Percentiles rank a stretch among this genome's conserved stretches.
Evolutionary conservation across 2,113 vertebrate species (phyloP).

Genomic region (Ploceus nigricollis): DNA sequence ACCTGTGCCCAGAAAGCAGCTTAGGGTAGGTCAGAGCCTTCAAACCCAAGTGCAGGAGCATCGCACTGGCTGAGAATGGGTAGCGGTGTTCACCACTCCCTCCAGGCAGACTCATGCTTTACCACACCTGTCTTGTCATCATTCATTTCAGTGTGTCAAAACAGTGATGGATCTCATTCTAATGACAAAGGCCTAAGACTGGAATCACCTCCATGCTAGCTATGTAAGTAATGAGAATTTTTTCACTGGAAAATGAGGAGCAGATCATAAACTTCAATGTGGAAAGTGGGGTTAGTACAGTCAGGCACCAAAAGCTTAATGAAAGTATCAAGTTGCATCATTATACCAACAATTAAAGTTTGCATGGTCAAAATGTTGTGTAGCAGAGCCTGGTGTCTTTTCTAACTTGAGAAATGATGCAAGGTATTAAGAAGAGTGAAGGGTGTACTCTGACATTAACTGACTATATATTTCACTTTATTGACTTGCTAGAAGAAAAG

Average conservation of each 20-base stretch:
- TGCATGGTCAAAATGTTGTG: not conserved
- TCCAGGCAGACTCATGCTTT: not conserved
- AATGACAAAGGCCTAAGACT: not conserved
- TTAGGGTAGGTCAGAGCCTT: not conserved
- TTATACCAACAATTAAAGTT: not conserved
- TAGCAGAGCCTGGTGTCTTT: not conserved
- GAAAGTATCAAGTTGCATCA: not conserved
- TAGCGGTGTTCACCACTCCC: not conserved
- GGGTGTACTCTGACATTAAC: not conserved
- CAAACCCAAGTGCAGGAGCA: not conserved
- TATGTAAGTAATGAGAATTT: not conserved
- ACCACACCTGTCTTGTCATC: not conserved
- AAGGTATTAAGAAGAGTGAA: not conserved
- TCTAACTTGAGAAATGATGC: not conserved
- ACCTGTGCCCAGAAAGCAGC: not conserved
- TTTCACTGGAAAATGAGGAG: not conserved
- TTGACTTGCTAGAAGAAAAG: not conserved
- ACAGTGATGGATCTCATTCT: not conserved
- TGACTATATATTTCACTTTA: not conserved
- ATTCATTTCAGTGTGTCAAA: not conserved
- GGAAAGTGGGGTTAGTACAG: not conserved
- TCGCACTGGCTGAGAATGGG: rapidly evolving
- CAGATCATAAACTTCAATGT: not conserved
- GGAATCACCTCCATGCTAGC: not conserved
- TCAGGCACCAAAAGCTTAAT: not conserved